Evolutionary conservation across 2,113 vertebrate species (phyloP).

Genomic region (Hippopotamus amphibius): DNA sequence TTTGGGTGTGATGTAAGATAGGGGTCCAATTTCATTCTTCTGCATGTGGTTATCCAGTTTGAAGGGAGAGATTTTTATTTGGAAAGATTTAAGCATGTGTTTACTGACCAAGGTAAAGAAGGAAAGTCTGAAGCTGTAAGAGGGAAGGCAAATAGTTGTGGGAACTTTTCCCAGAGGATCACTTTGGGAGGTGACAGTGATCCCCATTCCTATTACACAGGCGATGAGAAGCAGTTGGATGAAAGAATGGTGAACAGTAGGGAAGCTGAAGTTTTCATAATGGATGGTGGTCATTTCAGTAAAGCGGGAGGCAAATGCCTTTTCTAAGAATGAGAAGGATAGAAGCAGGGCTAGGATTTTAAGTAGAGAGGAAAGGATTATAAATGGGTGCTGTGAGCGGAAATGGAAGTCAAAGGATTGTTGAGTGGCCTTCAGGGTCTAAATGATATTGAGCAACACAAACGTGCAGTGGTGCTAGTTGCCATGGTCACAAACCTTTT

Average conservation of each 20-base stretch:
- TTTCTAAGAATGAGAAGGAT: background rate
- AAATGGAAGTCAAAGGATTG: background rate
- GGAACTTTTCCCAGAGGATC: background rate
- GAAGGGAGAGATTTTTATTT: background rate
- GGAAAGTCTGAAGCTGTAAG: background rate
- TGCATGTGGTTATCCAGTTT: background rate
- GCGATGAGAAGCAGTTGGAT: background rate
- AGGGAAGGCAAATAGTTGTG: background rate
- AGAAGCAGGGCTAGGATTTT: background rate
- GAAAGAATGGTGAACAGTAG: background rate
- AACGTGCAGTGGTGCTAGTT: background rate
- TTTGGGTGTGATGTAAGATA: too few species aligned
- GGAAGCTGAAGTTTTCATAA: background rate
- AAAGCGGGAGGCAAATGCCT: background rate
- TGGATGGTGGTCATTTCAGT: background rate
- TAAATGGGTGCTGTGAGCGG: background rate
- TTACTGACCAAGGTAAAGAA: background rate
- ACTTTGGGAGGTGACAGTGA: background rate
- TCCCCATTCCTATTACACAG: background rate
- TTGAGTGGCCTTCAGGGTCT: background rate
- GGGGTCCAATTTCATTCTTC: too few species aligned
- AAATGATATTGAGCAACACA: background rate
- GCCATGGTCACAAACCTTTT: background rate
- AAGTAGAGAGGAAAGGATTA: background rate
- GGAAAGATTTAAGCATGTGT: background rate